Conservation (phyloP, 2,113 vertebrate species). For the Otolemur garnettii region DNA sequence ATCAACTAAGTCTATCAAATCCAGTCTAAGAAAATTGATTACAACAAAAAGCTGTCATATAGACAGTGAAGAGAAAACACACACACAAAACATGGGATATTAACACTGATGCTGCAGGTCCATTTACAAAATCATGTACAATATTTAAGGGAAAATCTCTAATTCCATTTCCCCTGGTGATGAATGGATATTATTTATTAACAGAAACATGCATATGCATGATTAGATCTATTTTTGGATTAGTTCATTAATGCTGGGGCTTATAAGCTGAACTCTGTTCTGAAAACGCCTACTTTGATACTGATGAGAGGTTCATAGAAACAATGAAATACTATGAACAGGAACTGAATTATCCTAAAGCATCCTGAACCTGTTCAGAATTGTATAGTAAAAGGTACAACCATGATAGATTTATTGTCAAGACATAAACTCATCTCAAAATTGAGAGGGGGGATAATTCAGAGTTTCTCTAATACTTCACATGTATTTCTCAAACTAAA, state of each 20-base stretch:
- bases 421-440: neutral
- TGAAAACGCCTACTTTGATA: conserved; percentile 18
- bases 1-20: neutral
- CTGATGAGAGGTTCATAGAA: neutral
- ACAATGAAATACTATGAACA: neutral
- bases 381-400: neutral
- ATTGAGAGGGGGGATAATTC: neutral
- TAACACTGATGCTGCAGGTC: neutral
- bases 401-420: neutral
- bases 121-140: neutral
- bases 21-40: neutral
- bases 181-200: neutral
- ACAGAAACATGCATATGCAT: neutral
- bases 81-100: neutral
- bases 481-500: neutral
- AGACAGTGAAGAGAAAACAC: neutral
- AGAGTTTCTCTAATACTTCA: neutral
- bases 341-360: neutral
- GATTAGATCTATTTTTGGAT: conserved; percentile 41
- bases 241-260: conserved; percentile 30
- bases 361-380: neutral
- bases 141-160: neutral
- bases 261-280: neutral
- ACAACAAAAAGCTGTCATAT: conserved; percentile 3
- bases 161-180: conserved; percentile 34